These are phyloP conservation scores for Nansenia antarctica DNA, from an alignment of 2,113 vertebrate genomes.

Conservation along the genomic window DNA sequence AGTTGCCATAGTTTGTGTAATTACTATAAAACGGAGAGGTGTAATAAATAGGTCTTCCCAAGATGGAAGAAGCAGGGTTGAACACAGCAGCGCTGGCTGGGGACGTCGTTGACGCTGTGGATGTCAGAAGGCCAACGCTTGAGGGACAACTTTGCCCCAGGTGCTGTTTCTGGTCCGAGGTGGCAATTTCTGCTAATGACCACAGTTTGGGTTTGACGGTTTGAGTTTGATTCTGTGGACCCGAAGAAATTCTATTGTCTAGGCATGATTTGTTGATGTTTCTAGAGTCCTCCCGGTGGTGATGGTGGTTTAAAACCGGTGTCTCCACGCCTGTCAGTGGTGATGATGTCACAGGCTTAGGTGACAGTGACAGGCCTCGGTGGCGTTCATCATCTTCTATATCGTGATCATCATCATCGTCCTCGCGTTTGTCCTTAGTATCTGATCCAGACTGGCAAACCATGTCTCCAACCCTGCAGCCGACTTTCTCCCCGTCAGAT, in stretches of 20 bases:
- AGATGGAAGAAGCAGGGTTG: conserved; percentile 89
- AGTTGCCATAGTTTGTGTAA: conserved; percentile 98
- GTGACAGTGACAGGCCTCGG: conserved; percentile 73
- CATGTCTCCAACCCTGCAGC: conserved; percentile 76
- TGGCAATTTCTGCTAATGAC: conserved; percentile 98
- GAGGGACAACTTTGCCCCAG: conserved; percentile 77
- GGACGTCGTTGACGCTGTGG: conserved; percentile 79
- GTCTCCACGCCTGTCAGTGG: conserved; percentile 89
- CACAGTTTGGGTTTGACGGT: conserved; percentile 92
- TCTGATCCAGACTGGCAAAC: conserved; percentile 82
- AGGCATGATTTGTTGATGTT: conserved; percentile 78
- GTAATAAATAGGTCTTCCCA: conserved; percentile 97
- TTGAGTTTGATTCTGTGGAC: conserved; percentile 78
- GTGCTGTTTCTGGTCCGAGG: conserved; percentile 93
- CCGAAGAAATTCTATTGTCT: conserved; percentile 77
- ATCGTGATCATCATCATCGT: conserved; percentile 68
- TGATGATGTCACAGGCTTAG: conserved; percentile 86
- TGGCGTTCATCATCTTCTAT: conserved; percentile 74
- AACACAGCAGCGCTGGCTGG: conserved; percentile 83
- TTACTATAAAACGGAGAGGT: conserved; percentile 97
- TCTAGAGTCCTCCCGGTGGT: conserved; percentile 77
- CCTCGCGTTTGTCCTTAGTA: conserved; percentile 82
- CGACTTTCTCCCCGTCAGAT: conserved; percentile 90
- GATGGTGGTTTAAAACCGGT: conserved; percentile 80
- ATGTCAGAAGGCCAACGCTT: conserved; percentile 76